Evolutionary conservation across 2,888 invertebrate genomes (phyloP), one percentile per base, ranked within the genome.

Genomic region (Colletes collaris): DNA sequence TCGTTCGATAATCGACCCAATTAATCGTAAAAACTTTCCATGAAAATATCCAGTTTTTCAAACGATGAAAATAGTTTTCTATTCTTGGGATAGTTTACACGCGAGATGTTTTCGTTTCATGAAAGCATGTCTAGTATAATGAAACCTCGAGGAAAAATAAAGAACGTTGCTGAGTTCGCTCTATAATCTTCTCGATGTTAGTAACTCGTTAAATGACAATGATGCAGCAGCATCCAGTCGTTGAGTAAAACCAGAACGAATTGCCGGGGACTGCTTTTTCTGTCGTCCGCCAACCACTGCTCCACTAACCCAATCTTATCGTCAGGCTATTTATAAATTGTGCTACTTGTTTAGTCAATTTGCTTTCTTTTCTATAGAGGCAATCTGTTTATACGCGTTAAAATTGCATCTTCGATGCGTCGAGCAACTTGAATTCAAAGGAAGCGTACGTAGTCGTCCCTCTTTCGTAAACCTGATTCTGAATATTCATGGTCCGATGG

Each of bases 241-340:
- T 76, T 4, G 40, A 55, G 56, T 63, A 71, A 52, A 76, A 59
- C 58, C 72, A 49, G 63, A 77, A 64, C 78, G 35, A 79, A 79
- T 79, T 56, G 37, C n/a, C 5, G 6, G n/a, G 19, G 56, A 52
- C n/a, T 44, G 35, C 50, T 67, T 79, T 67, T 77, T 79, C 62
- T 53, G 10, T 4, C 27, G 56, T 44, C 68, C 13, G 27, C 60
- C 37, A 53, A 35, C 46, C 4, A 16, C 46, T 60, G 78, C 44
- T 35, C 78, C 44, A 76, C 76, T 76, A 76, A 76, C 69, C 69
- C 19, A 69, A 78, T 76, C 64, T 35, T 10, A 6, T 27, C 7
- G 37, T 1, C 10, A 11, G 10, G 10, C 27, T 76, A 50, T 65
- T 40, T 13, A 35, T 11, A 16, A 16, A 4, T 19, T 2, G 27